Evolutionary conservation across 2,113 vertebrate species (phyloP), one percentile per base, ranked within the genome.

Genomic region (Rattus rattus): DNA sequence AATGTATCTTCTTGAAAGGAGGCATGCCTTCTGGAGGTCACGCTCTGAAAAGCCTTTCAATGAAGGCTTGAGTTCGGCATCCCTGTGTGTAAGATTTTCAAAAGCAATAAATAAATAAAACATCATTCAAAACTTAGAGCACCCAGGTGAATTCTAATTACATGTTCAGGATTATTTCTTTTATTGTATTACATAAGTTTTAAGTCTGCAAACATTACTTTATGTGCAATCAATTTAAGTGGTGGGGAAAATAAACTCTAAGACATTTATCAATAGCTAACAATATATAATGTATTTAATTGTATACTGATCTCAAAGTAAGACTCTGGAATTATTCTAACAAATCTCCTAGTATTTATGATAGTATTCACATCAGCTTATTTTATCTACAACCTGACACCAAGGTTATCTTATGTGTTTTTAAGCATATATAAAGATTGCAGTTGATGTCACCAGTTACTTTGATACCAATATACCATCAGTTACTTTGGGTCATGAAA

Each of bases 71-170:
- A 5, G 1, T 67, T 90, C 89, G 70, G 67, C 52, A 96, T 73
- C 0, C 0, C 39, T 84, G 3, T 3, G 2, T 95, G 24, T 39
- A 87, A 95, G 91, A 95, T 73, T 59, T 77, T 30, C 30, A 39
- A 67, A 16, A 7, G 14, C 7, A 6, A 83, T 52, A 69, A 93
- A 90, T 88, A 94, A 73, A 96, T 14, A n/a, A 1, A 75, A n/a
- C 19, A 22, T 79, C 92, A 93, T 73, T 94, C 73, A 17, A 19
- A 96, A 95, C 81, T 61, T 94, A 86, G 65, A n/a, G 59, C 0
- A 12, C 16, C 16, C 72, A 59, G 52, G 92, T 85, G 73, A 96
- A 92, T 90, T 96, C 79, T 94, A 59, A 49, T 70, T 92, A n/a
- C n/a, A 93, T 0, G 0, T 13, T 94, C 5, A 54, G 52, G 11